Conservation (phyloP, 2,797 vertebrate species). For the Thamnophis elegans region DNA sequence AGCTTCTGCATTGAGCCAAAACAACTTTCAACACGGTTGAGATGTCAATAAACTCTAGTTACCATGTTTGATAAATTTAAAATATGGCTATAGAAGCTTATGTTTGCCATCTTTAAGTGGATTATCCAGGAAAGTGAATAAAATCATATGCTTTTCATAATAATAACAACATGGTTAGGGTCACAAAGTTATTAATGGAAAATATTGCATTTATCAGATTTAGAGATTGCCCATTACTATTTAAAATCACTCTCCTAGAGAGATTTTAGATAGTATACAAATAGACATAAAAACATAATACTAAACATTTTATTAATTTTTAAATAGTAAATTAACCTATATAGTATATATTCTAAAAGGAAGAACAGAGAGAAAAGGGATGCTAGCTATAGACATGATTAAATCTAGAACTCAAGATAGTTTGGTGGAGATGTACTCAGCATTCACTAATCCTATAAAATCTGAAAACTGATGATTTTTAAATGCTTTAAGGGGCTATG, state of each 20-base stretch:
- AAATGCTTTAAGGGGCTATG: not conserved
- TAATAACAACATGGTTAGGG: not conserved
- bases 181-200: not conserved
- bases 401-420: not conserved
- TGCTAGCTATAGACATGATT: not conserved
- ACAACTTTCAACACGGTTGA: not conserved
- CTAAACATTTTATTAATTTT: not conserved
- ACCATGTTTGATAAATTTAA: not conserved
- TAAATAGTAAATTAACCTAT: not conserved
- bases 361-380: not conserved
- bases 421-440: not conserved
- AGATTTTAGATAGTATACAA: not conserved
- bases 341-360: not conserved
- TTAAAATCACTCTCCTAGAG: not conserved
- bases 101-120: not conserved
- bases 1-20: conserved; percentile 19
- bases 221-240: not conserved
- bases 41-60: not conserved
- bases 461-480: not conserved
- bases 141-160: not conserved
- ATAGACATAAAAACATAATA: not conserved
- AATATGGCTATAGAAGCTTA: not conserved
- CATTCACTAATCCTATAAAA: not conserved
- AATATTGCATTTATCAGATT: not conserved
- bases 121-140: not conserved